Conservation (phyloP, 2,113 vertebrate genomes). For the Elaphurus davidianus region DNA sequence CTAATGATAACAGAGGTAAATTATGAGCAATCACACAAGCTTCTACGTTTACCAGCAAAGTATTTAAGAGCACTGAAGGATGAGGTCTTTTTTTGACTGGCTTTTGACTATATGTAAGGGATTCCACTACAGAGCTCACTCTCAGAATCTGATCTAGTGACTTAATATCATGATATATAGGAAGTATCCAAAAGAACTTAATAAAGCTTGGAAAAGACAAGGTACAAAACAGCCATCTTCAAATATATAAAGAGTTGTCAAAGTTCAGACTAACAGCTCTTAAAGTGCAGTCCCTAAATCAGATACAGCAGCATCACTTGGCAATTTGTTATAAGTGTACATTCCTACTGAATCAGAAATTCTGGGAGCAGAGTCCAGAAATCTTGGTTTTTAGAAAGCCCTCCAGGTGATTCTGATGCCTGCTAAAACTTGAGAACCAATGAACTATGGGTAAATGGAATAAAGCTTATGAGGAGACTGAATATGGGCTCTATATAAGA, state of each 20-base stretch:
- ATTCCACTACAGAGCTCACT: neutral
- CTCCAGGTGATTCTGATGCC: neutral
- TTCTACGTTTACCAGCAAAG: neutral
- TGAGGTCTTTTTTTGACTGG: neutral
- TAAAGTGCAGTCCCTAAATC: neutral
- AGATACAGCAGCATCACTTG: neutral
- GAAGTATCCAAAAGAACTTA: neutral
- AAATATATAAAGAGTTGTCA: neutral
- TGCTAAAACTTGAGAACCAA: neutral
- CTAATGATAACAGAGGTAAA: neutral
- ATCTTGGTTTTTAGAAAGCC: neutral
- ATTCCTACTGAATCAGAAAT: conserved; percentile 10
- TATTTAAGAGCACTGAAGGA: neutral
- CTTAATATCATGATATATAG: neutral
- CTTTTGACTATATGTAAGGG: neutral
- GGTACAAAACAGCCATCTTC: neutral
- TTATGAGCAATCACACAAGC: neutral
- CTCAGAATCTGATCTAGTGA: conserved; percentile 5
- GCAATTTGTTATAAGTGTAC: neutral
- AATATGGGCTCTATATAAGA: neutral
- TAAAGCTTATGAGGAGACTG: neutral
- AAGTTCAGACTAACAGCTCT: conserved; percentile 7
- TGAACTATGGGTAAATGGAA: neutral
- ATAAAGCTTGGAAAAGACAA: neutral
- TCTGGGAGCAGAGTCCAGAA: neutral